These are phyloP conservation scores for Pelosia muscerda DNA, from an alignment of 2,888 invertebrate species.

Conservation along the genomic window DNA sequence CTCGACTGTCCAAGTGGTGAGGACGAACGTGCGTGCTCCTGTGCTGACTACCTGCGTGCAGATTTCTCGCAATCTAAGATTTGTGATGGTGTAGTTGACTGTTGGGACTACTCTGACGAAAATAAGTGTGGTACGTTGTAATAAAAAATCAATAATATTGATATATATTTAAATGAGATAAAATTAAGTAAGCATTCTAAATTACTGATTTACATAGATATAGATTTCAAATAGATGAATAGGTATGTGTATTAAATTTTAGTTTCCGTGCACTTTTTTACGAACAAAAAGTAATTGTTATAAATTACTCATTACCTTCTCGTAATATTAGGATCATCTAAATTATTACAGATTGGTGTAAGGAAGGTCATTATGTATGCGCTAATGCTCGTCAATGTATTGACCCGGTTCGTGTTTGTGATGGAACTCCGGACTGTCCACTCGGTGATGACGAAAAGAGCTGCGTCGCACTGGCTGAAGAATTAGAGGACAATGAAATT, in stretches of 20 bases:
- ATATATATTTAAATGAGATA: not conserved
- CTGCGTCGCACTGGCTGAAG: constrained; percentile 89
- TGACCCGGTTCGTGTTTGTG: constrained; percentile 89
- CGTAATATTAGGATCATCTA: not conserved
- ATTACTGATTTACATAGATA: not conserved
- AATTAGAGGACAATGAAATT: constrained; percentile 85
- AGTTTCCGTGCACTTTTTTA: too few species aligned
- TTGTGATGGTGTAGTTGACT: constrained; percentile 93
- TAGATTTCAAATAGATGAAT: too few species aligned
- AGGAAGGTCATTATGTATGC: constrained; percentile 90
- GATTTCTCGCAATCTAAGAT: constrained; percentile 91
- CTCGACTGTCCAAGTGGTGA: constrained; percentile 90
- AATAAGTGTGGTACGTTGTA: constrained; percentile 88
- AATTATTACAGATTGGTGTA: constrained; percentile 89
- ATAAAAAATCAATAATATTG: too few species aligned
- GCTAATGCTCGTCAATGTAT: constrained; percentile 91
- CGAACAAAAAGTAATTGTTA: too few species aligned
- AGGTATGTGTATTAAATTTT: too few species aligned
- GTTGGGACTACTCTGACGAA: constrained; percentile 93
- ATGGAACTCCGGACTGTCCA: constrained; percentile 90
- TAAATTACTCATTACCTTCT: too few species aligned
- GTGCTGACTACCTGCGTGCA: constrained; percentile 91
- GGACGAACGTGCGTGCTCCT: constrained; percentile 91
- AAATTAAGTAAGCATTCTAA: not conserved
- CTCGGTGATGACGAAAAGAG: constrained; percentile 92